Evolutionary conservation across 2,797 vertebrate genomes (phyloP).

Genomic region (Sphenodon punctatus): DNA sequence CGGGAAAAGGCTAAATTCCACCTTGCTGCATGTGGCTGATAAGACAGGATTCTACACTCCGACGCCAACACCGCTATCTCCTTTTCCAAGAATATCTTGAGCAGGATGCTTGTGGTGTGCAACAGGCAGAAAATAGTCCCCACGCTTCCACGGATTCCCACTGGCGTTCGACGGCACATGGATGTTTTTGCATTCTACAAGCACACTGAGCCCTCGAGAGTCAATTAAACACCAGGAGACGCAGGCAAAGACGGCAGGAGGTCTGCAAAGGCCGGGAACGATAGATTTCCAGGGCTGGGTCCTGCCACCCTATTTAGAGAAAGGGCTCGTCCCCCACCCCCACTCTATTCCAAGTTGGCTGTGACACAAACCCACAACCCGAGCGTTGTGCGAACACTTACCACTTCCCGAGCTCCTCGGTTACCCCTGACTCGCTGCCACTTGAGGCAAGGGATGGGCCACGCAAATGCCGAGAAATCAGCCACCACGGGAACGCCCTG

Average conservation of each 20-base stretch:
- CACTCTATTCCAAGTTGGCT: no score
- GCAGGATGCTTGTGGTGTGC: constrained; percentile 37
- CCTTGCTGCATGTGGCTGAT: constrained; percentile 57
- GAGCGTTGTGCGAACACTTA: no score
- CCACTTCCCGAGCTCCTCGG: no score
- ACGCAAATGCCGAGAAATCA: no score
- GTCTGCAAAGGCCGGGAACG: no score
- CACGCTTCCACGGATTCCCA: constrained; percentile 33
- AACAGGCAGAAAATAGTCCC: constrained; percentile 17
- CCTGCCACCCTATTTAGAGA: no score
- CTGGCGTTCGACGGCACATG: constrained; percentile 44
- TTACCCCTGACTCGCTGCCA: no score
- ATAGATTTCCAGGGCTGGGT: no score
- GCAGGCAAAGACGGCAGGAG: not conserved
- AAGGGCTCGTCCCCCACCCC: no score
- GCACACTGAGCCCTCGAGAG: constrained; percentile 46
- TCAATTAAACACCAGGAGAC: constrained; percentile 29
- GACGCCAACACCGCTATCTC: constrained; percentile 54
- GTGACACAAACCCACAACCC: no score
- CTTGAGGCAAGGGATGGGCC: no score
- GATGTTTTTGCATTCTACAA: constrained; percentile 33
- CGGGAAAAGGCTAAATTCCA: constrained; percentile 65
- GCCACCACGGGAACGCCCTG: no score
- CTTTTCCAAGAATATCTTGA: not conserved
- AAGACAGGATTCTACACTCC: constrained; percentile 64